phyloP scores from a whole-genome alignment of 2,113 vertebrate species.

The Ameiurus melas region DNA sequence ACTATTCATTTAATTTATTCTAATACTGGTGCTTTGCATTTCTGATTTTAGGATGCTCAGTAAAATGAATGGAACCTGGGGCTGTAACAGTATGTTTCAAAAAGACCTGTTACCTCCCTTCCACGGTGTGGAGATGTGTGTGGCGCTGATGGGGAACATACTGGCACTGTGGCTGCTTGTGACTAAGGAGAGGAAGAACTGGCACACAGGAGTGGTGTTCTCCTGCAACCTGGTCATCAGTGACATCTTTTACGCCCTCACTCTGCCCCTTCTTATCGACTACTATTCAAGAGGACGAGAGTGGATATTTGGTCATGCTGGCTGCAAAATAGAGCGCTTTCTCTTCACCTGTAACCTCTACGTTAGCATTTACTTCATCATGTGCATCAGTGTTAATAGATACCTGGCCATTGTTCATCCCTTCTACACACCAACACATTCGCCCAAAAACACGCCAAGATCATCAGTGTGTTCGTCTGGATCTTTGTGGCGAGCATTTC shows the following conservation, averaged over 20 bases:
- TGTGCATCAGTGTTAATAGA: conserved; percentile 80
- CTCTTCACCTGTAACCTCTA: conserved; percentile 82
- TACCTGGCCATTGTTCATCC: conserved; percentile 77
- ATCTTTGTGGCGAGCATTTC: conserved; percentile 64
- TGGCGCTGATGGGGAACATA: conserved; percentile 68
- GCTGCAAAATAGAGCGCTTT: conserved; percentile 78
- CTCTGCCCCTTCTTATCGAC: conserved; percentile 70
- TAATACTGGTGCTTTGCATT: neutral
- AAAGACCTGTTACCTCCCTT: conserved; percentile 58
- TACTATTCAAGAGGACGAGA: conserved; percentile 69
- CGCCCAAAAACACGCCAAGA: conserved; percentile 67
- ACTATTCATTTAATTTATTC: neutral
- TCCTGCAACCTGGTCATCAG: conserved; percentile 79
- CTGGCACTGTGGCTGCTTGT: conserved; percentile 71
- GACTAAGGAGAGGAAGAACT: conserved; percentile 62
- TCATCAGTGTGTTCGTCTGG: conserved; percentile 67
- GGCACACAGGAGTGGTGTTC: conserved; percentile 76
- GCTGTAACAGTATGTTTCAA: conserved; percentile 43
- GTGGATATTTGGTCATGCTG: conserved; percentile 66
- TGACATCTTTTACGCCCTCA: conserved; percentile 76
- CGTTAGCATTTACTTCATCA: conserved; percentile 76
- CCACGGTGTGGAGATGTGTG: conserved; percentile 64
- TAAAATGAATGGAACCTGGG: neutral
- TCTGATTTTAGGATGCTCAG: conserved; percentile 6
- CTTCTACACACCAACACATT: conserved; percentile 67